Evolutionary conservation across 2,113 vertebrate species (phyloP).

Genomic region (Sitta europaea): DNA sequence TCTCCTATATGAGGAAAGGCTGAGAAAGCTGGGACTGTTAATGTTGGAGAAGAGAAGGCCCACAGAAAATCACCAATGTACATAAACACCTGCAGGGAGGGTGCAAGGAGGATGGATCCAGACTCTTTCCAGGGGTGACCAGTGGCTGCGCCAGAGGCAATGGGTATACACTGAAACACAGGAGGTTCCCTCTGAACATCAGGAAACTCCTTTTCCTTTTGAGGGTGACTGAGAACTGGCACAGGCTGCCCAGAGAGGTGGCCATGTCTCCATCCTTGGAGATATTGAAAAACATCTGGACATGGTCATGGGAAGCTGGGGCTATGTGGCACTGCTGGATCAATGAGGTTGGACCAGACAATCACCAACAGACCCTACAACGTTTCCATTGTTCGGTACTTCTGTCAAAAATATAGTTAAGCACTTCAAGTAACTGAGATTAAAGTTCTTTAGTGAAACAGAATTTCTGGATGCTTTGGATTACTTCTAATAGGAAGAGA

Average conservation of each 20-base stretch:
- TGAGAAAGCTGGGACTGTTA: no score
- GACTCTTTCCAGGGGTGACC: background rate
- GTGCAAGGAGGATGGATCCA: rapidly evolving
- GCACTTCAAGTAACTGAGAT: background rate
- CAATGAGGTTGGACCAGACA: background rate
- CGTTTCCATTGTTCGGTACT: background rate
- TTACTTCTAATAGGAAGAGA: conserved; percentile 21
- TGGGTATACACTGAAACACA: background rate
- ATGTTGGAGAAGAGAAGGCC: background rate
- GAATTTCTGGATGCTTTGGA: background rate
- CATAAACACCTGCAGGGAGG: background rate
- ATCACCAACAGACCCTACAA: background rate
- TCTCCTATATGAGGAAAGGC: no score
- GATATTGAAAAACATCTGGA: background rate
- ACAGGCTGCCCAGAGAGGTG: background rate
- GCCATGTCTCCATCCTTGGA: background rate
- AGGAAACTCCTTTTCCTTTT: background rate
- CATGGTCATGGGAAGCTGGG: rapidly evolving
- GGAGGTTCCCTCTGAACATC: background rate
- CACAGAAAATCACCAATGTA: background rate
- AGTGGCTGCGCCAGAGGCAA: background rate
- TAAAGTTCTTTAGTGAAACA: background rate
- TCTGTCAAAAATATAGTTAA: background rate
- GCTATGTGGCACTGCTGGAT: background rate
- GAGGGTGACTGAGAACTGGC: rapidly evolving